Conservation (phyloP, 2,797 vertebrate genomes). For the Cirrhinus mrigala region DNA sequence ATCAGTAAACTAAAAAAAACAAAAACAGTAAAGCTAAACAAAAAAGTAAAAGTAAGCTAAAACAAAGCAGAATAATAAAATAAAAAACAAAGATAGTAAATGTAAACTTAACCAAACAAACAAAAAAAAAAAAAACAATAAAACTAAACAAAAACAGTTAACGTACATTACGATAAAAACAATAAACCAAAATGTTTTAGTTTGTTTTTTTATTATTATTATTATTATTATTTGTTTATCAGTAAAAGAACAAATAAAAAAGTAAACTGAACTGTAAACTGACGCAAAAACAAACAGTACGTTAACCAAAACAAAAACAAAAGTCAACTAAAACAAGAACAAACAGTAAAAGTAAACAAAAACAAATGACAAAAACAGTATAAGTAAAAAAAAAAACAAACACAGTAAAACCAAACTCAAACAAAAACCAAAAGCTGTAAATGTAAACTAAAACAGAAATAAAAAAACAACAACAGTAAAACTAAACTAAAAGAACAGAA, state of each 20-base stretch:
- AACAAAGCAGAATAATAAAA: too few species aligned
- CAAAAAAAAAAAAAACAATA: neutral
- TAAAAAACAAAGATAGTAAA: too few species aligned
- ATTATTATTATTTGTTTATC: too few species aligned
- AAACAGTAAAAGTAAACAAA: neutral
- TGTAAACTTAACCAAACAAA: neutral
- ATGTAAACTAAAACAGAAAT: neutral
- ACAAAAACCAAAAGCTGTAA: neutral
- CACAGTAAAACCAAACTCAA: neutral
- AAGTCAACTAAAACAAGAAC: neutral
- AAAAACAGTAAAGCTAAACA: neutral
- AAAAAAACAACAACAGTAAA: neutral
- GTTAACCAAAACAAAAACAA: neutral
- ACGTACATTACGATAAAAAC: neutral
- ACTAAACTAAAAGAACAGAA: neutral
- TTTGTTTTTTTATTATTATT: too few species aligned
- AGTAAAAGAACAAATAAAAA: neutral
- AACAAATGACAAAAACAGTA: neutral
- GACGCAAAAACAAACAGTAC: neutral
- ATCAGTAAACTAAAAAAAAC: neutral
- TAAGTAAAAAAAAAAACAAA: neutral
- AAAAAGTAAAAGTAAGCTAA: too few species aligned
- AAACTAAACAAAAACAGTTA: neutral
- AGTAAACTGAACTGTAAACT: neutral
- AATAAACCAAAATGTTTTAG: neutral